Conservation (phyloP, 30 jellyfish, hydroid and myxozoan genomes). For the Aurelia coerulea region DNA sequence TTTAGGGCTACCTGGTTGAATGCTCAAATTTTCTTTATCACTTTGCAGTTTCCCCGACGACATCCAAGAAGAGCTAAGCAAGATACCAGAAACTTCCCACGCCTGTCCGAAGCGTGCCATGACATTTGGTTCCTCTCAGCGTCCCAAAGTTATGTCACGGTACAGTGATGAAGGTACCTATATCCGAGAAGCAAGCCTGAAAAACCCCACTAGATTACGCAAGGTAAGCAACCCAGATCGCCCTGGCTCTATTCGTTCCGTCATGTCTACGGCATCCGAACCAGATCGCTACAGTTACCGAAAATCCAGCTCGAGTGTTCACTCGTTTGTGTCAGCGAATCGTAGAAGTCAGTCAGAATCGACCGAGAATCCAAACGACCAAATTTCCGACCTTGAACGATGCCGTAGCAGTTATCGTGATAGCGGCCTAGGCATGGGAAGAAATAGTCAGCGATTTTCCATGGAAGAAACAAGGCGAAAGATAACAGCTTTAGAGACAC, state of each 20-base stretch:
- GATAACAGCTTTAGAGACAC: slow-evolving; percentile 50
- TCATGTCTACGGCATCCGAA: slow-evolving; percentile 59
- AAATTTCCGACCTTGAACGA: slow-evolving; percentile 6
- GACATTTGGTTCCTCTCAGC: slow-evolving; percentile 51
- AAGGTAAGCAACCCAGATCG: slow-evolving; percentile 58
- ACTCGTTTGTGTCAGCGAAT: slow-evolving; percentile 24
- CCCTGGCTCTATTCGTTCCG: slow-evolving; percentile 70
- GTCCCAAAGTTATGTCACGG: slow-evolving; percentile 51
- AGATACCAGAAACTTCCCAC: slow-evolving; percentile 41
- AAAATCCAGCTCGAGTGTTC: slow-evolving; percentile 51
- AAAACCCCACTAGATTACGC: slow-evolving; percentile 25
- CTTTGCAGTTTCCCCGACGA: slow-evolving; percentile 62
- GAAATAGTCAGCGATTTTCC: slow-evolving; percentile 66
- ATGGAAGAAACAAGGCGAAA: slow-evolving; percentile 66
- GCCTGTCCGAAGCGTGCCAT: slow-evolving; percentile 47
- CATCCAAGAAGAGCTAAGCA: slow-evolving; percentile 56
- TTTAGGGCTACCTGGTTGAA: too few species aligned
- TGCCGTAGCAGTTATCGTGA: slow-evolving; percentile 65
- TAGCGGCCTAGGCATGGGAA: slow-evolving; percentile 62
- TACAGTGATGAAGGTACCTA: slow-evolving; percentile 67
- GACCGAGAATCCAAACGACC: slow-evolving; percentile 32
- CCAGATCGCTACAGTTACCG: slow-evolving; percentile 63
- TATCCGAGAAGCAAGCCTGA: slow-evolving; percentile 40
- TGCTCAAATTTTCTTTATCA: background rate
- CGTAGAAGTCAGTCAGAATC: slow-evolving; percentile 69